Evolutionary conservation across 2,888 invertebrate species (phyloP).

Genomic region (Salticus scenicus): DNA sequence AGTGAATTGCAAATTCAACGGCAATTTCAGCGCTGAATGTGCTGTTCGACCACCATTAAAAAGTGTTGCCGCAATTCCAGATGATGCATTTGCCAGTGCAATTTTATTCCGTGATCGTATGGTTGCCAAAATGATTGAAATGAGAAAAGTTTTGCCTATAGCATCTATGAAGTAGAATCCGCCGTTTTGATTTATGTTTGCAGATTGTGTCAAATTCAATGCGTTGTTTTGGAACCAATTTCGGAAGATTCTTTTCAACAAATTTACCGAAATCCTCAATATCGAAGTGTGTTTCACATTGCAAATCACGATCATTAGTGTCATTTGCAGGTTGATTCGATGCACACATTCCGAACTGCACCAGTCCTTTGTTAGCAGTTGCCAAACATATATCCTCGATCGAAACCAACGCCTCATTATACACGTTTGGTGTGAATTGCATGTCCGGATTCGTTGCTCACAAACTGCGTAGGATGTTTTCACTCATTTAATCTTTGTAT

Average conservation of each 20-base stretch:
- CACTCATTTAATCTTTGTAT: neutral
- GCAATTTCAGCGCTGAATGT: constrained; percentile 4
- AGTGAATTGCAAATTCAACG: neutral
- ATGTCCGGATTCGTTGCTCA: neutral
- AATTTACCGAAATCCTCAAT: neutral
- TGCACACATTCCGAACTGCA: neutral
- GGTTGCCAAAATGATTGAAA: neutral
- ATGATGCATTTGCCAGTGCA: neutral
- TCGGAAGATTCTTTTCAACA: neutral
- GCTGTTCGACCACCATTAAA: neutral
- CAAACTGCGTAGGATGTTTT: neutral
- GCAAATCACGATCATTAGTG: neutral
- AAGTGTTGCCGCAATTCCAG: neutral
- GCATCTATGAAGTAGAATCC: neutral
- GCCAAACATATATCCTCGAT: neutral
- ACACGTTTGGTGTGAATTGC: neutral
- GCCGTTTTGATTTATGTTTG: neutral
- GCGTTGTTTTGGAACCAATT: neutral
- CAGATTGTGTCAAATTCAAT: neutral
- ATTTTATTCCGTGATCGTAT: neutral
- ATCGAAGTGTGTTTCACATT: neutral
- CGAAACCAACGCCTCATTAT: neutral
- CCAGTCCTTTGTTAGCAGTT: neutral
- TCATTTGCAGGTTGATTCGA: neutral
- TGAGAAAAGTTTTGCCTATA: neutral